Conservation (phyloP, 2,888 invertebrate genomes). For the Choreutis nemorana region DNA sequence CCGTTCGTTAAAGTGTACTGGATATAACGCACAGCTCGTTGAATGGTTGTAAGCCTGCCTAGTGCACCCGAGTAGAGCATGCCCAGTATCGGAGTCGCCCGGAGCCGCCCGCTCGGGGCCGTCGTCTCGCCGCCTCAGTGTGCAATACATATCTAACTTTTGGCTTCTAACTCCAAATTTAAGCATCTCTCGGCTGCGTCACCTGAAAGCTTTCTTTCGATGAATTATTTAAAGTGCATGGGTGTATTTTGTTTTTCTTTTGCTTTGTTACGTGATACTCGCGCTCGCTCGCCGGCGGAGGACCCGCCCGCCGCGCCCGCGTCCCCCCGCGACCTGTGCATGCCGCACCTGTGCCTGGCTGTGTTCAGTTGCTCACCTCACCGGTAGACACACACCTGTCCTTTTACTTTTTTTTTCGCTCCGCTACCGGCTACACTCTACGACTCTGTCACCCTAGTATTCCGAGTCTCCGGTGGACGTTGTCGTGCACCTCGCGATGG, state of each 20-base stretch:
- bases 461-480: slow-evolving; percentile 58
- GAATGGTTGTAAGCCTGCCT: slow-evolving; percentile 60
- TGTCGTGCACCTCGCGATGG: slow-evolving; percentile 64
- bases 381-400: slow-evolving; percentile 60
- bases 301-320: slow-evolving; percentile 44
- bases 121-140: slow-evolving; percentile 21
- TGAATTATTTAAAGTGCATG: slow-evolving; percentile 44
- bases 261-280: slow-evolving; percentile 61
- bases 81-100: slow-evolving; percentile 27
- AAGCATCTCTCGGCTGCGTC: slow-evolving; percentile 35
- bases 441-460: slow-evolving; percentile 51
- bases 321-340: slow-evolving; percentile 56
- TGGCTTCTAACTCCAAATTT: no score
- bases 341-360: slow-evolving; percentile 64
- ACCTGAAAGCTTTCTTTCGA: slow-evolving; percentile 38
- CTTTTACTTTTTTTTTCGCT: slow-evolving; percentile 55
- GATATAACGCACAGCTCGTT: slow-evolving; percentile 57
- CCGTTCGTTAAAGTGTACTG: slow-evolving; percentile 44
- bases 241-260: slow-evolving; percentile 60
- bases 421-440: slow-evolving; percentile 59
- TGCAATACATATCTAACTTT: no score
- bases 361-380: slow-evolving; percentile 67
- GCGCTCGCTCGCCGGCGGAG: slow-evolving; percentile 15
- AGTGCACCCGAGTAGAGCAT: slow-evolving; percentile 56
- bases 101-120: slow-evolving; percentile 17